Evolutionary conservation across 1,140 invertebrate species (phyloP).

Genomic region (Drosophila pandora): DNA sequence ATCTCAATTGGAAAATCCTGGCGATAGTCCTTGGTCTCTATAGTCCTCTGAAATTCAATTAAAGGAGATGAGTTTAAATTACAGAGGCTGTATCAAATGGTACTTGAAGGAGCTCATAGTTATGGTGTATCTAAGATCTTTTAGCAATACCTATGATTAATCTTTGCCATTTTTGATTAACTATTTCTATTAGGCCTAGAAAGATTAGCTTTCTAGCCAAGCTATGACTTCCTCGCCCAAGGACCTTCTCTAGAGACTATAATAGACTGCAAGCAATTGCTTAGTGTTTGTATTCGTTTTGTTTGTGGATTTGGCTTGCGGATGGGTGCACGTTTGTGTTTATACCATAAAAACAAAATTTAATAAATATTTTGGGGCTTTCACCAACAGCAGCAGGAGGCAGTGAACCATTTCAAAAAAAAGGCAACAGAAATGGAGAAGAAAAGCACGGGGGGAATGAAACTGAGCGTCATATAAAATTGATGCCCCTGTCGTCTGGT

Average conservation of each 20-base stretch:
- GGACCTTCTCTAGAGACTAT: slow-evolving; percentile 16
- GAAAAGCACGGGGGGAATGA: slow-evolving; percentile 15
- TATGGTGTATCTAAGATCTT: too few species aligned
- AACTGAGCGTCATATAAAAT: slow-evolving; percentile 69
- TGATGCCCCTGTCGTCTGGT: slow-evolving; percentile 68
- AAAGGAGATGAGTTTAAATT: too few species aligned
- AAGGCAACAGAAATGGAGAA: slow-evolving; percentile 9
- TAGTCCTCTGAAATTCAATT: too few species aligned
- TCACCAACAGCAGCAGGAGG: slow-evolving; percentile 26
- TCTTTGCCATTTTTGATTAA: background rate
- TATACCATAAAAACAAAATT: slow-evolving; percentile 69
- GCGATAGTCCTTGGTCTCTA: too few species aligned
- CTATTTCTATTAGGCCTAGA: background rate
- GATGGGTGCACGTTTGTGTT: slow-evolving; percentile 25
- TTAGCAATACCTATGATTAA: too few species aligned
- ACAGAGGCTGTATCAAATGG: too few species aligned
- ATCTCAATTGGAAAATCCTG: slow-evolving; percentile 29
- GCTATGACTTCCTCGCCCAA: background rate
- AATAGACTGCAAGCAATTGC: slow-evolving; percentile 64
- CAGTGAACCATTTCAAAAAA: slow-evolving; percentile 31
- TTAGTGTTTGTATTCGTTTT: slow-evolving; percentile 33
- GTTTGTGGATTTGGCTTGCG: slow-evolving; percentile 26
- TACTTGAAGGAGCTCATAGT: too few species aligned
- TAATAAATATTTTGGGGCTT: slow-evolving; percentile 69
- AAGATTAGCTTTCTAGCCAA: background rate